These are phyloP conservation scores for Helicoverpa assulta DNA, from an alignment of 2,888 invertebrate species.

Conservation along the genomic window DNA sequence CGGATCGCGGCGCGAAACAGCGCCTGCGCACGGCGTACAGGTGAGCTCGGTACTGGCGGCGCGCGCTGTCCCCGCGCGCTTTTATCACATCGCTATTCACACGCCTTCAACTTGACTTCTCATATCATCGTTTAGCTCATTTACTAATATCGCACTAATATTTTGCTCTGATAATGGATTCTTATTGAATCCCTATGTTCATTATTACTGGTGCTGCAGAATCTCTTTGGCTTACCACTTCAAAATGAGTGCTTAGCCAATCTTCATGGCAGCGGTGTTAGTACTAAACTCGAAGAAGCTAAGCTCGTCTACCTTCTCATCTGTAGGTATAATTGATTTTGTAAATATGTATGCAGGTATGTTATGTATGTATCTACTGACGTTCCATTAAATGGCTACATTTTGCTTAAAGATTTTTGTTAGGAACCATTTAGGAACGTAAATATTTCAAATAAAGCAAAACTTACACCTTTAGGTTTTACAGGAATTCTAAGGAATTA, in stretches of 20 bases:
- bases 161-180: slow-evolving; percentile 18
- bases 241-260: slow-evolving; percentile 13
- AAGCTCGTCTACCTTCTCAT: slow-evolving; percentile 20
- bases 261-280: not conserved
- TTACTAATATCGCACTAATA: slow-evolving; percentile 40
- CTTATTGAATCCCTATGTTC: not conserved
- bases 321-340: slow-evolving; percentile 17
- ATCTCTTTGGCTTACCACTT: not conserved
- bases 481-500: too few relatives aligned
- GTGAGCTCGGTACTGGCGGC: slow-evolving; percentile 84
- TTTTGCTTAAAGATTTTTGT: too few relatives aligned
- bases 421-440: too few relatives aligned
- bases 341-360: slow-evolving; percentile 11
- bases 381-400: not conserved
- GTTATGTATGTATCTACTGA: not conserved
- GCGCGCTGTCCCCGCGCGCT: slow-evolving; percentile 82
- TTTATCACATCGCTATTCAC: slow-evolving; percentile 86
- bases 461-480: too few relatives aligned
- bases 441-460: too few relatives aligned
- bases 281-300: slow-evolving; percentile 15
- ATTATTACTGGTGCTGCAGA: not conserved
- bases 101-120: slow-evolving; percentile 87
- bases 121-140: slow-evolving; percentile 61
- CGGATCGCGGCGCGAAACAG: slow-evolving; percentile 65
- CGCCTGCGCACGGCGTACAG: slow-evolving; percentile 81